Base-by-base conservation (phyloP, 2,888 invertebrate species). In the Anodontia alba region DNA sequence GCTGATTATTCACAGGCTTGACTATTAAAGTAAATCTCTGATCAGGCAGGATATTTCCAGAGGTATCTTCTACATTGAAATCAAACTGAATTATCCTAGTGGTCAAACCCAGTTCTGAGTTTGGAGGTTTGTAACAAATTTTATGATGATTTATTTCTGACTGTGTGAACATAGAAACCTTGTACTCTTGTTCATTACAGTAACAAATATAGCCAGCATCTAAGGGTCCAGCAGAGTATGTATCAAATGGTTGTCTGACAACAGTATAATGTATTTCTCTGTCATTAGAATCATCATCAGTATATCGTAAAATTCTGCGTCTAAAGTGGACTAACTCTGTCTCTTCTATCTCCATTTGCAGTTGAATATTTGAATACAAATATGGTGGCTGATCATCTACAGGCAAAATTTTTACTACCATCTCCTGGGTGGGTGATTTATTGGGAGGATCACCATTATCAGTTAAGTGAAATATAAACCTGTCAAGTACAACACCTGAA, bases 121-220 rank as follows among this genome's bases (percentile, higher is more conserved):
- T 83, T 5, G 94, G 94, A 0, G 94, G 94, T 42, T 89, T 83
- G 80, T 93, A 94, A 78, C 94, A 93, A 20, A 94, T 89, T 86
- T 94, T 94, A 62, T 91, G 91, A 77, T 94, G 93, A 81, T 93
- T 94, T n/a, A 94, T 88, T 86, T 94, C 91, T 12, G 93, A 90
- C 79, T 94, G 94, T 0, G 91, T 92, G 78, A 94, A 94, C 38
- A 84, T 87, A 15, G 74, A 78, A 20, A 94, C 84, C 72, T 84
- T 83, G 17, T 71, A 70, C n/a, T 87, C 83, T 20, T 91, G 90
- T 49, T 91, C 85, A 42, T 93, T 92, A 78, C 93, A 92, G 20
- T 89, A 81, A 23, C 93, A 92, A 38, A 94, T 86, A 29, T 86
- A 81, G 7, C 94, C 94, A 12, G 93, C 91, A 74, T 88, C 89